A percentile compares a stretch with the other conserved stretches of the same genome.
Conservation (phyloP, 92 coral and sea anemone genomes). For the Porites evermanni region DNA sequence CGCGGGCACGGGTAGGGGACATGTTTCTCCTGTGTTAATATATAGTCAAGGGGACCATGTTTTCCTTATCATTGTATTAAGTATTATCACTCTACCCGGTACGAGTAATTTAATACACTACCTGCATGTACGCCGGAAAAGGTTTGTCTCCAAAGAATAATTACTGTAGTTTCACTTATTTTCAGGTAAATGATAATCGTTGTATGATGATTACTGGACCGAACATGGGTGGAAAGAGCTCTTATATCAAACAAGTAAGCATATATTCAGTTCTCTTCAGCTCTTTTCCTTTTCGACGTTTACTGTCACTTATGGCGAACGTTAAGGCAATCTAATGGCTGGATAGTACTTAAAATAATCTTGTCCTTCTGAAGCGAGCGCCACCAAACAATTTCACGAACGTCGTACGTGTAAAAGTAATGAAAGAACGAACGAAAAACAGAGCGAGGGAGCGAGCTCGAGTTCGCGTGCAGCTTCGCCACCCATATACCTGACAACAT, state of each 20-base stretch:
- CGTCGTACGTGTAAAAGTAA: too few relatives aligned
- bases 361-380: not conserved
- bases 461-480: too few relatives aligned
- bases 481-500: too few relatives aligned
- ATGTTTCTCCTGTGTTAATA: too few relatives aligned
- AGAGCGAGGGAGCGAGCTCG: too few relatives aligned
- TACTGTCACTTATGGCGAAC: not conserved
- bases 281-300: not conserved
- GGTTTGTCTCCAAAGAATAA: not conserved
- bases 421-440: too few relatives aligned
- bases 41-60: too few relatives aligned
- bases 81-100: too few relatives aligned
- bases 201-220: slow-evolving; percentile 96
- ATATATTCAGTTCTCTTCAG: not conserved
- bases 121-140: not conserved
- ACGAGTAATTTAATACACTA: too few relatives aligned
- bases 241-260: slow-evolving; percentile 87
- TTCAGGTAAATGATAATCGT: slow-evolving; percentile 66
- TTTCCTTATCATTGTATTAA: too few relatives aligned
- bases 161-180: not conserved
- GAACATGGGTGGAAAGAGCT: slow-evolving; percentile 95
- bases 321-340: not conserved
- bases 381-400: not conserved
- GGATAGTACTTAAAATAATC: not conserved
- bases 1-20: too few relatives aligned